Percentiles rank a stretch among this genome's conserved stretches.
Evolutionary conservation across 2,797 vertebrate genomes (phyloP).

Genomic region (Cyprinodon diabolis): DNA sequence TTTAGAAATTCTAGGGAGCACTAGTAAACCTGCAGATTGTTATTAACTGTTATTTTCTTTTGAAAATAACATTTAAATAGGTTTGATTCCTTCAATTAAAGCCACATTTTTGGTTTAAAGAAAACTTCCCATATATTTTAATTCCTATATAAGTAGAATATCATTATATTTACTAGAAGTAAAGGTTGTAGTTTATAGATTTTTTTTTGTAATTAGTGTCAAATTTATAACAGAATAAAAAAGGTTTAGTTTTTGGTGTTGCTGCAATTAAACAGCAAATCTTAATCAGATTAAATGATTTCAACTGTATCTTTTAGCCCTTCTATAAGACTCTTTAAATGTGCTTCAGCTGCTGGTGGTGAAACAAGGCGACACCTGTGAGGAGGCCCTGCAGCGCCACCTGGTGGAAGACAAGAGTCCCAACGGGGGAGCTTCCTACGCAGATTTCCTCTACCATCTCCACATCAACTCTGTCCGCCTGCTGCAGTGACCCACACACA

Average conservation of each 20-base stretch:
- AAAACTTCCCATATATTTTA: background rate
- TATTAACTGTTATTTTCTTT: too few species aligned
- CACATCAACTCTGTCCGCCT: constrained; percentile 80
- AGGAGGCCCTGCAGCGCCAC: constrained; percentile 79
- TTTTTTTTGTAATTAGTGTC: background rate
- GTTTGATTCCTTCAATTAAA: background rate
- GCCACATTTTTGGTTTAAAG: background rate
- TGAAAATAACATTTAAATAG: background rate
- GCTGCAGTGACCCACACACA: constrained; percentile 59
- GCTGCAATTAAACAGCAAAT: background rate
- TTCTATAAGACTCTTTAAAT: background rate
- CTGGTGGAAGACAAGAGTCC: constrained; percentile 85
- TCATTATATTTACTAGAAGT: background rate
- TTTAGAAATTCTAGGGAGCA: too few species aligned
- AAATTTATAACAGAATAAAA: background rate
- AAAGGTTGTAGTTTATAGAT: background rate
- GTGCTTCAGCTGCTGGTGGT: constrained; percentile 75
- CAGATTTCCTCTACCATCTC: constrained; percentile 84
- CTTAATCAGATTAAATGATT: background rate
- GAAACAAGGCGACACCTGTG: constrained; percentile 79
- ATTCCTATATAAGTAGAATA: background rate
- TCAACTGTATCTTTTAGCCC: background rate
- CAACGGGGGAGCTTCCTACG: constrained; percentile 82
- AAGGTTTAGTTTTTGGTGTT: too few species aligned
- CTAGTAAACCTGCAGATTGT: too few species aligned